These are phyloP conservation scores for Agapostemon virescens DNA, from an alignment of 2,888 invertebrate genomes.

Conservation along the genomic window DNA sequence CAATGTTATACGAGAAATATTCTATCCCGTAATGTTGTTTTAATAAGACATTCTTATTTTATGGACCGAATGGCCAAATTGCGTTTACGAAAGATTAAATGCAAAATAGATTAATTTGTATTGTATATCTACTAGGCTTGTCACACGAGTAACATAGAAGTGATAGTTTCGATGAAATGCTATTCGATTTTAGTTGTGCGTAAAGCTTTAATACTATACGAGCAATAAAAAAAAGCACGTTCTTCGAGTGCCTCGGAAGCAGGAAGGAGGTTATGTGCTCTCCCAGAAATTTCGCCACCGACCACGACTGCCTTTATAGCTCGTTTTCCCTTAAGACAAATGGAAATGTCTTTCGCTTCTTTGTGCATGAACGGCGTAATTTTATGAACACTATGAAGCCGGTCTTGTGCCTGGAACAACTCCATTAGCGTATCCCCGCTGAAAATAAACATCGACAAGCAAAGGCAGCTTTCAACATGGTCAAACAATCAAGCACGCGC, in stretches of 20 bases:
- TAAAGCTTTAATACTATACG: neutral
- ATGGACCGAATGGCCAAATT: neutral
- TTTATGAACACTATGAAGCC: constrained; percentile 35
- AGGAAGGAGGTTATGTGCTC: constrained; percentile 34
- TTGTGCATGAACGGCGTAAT: constrained; percentile 40
- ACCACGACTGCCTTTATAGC: constrained; percentile 40
- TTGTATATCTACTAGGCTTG: neutral
- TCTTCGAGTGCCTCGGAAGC: constrained; percentile 16
- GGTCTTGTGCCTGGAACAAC: constrained; percentile 1
- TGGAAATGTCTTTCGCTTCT: constrained; percentile 51
- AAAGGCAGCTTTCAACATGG: constrained; percentile 36
- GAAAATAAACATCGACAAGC: constrained; percentile 40
- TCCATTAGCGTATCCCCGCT: constrained; percentile 41
- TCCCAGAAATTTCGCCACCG: constrained; percentile 39
- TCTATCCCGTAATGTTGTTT: neutral
- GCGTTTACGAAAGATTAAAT: neutral
- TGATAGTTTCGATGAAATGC: neutral
- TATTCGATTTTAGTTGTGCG: neutral
- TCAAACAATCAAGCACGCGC: constrained; percentile 23
- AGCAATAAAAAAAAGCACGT: constrained; percentile 18
- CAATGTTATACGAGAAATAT: neutral
- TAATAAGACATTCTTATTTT: no score
- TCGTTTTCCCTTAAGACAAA: constrained; percentile 45
- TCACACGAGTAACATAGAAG: neutral
- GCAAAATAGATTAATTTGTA: neutral